Conservation (phyloP, 2,113 vertebrate genomes). For the Saimiri boliviensis region DNA sequence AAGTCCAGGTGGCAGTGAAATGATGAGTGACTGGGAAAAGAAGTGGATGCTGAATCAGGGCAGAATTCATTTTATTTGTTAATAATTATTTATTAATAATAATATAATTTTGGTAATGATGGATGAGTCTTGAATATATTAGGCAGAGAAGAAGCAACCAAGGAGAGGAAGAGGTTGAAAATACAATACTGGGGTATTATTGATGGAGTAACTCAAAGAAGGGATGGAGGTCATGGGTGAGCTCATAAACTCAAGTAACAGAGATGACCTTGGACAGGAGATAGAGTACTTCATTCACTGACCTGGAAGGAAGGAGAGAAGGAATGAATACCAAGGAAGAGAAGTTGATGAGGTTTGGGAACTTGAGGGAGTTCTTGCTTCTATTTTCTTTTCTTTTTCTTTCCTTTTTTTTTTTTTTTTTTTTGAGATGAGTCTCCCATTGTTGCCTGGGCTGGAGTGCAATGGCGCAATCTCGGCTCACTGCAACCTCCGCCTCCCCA, state of each 20-base stretch:
- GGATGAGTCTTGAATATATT: neutral
- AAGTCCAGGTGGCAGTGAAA: neutral
- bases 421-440: too few species aligned
- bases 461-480: too few species aligned
- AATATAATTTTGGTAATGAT: neutral
- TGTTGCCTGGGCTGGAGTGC: too few species aligned
- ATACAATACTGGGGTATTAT: neutral
- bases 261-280: neutral
- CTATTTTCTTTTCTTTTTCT: neutral
- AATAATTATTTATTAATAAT: neutral
- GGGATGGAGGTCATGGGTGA: neutral
- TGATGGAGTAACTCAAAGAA: neutral
- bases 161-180: neutral
- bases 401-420: too few species aligned
- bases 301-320: conserved; percentile 13
- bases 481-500: too few species aligned
- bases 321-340: neutral
- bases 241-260: neutral
- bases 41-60: neutral
- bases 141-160: neutral
- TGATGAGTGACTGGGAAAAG: neutral
- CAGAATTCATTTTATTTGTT: neutral
- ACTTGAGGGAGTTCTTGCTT: neutral
- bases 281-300: neutral
- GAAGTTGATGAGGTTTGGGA: neutral